A percentile compares a stretch with the other conserved stretches of the same genome.
phyloP scores from a whole-genome alignment of 92 coral and sea anemone genomes.

The Epizoanthus rinbou region DNA sequence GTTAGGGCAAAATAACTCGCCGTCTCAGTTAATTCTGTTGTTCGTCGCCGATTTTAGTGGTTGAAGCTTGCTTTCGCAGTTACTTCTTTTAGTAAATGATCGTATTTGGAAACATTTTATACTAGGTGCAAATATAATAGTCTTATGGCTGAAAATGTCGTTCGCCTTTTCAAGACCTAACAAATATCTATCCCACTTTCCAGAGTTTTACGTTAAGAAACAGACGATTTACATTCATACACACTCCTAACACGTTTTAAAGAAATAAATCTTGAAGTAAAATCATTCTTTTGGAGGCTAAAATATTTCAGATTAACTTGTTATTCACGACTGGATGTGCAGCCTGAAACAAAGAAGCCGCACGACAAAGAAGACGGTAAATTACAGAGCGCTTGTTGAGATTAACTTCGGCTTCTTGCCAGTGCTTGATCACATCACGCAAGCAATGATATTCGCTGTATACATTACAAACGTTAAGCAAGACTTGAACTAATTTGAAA shows the following conservation, averaged over 20 bases:
- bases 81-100: background rate
- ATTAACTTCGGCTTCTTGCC: background rate
- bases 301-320: background rate
- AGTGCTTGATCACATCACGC: background rate
- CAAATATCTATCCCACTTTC: background rate
- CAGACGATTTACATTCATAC: too few relatives aligned
- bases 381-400: background rate
- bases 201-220: background rate
- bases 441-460: background rate
- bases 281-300: too few relatives aligned
- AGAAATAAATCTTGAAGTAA: too few relatives aligned
- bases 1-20: background rate
- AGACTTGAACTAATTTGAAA: background rate
- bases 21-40: background rate
- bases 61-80: slow-evolving; percentile 10
- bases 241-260: too few relatives aligned
- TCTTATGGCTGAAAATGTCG: background rate
- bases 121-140: background rate
- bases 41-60: background rate
- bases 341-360: background rate
- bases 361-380: background rate
- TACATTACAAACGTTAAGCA: background rate
- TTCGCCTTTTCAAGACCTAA: background rate
- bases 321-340: background rate
- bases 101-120: background rate